Evolutionary conservation across 2,113 vertebrate genomes (phyloP), one percentile per base, ranked within the genome.

Genomic region (Leucoraja erinaceus): DNA sequence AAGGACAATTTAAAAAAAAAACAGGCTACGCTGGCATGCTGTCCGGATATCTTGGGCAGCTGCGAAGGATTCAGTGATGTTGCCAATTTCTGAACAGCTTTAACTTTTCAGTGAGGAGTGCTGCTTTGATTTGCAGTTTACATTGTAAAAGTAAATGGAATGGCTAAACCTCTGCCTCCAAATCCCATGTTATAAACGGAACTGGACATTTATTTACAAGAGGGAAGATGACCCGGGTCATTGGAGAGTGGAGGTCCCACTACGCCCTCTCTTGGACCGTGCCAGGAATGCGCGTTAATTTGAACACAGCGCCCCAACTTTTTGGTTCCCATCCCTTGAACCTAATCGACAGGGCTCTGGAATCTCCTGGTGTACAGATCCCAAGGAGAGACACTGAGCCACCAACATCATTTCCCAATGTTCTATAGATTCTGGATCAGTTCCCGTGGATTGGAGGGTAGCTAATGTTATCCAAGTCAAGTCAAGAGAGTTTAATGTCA

Each of bases 41-140:
- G 28, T 59, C n/a, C 63, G 31, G 83, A 88, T 66, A 31, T 31
- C 59, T 88, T 88, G 83, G 83, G 59, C 59, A 88, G 59, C 59
- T 66, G 59, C 59, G 59, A 31, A 63, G 83, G 83, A 63, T 88
- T 31, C 59, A 88, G 28, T 63, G n/a, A 12, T 20, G 83, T 18
- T 6, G 59, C 83, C 83, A 88, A 88, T 63, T 88, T 88, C 56
- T 88, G n/a, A n/a, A 33, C 83, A 66, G 59, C n/a, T 88, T 66
- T 18, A 14, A 66, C 5, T 66, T 59, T 63, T 88, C 83, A 33
- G 83, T n/a, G 28, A 63, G 61, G n/a, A 66, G n/a, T 47, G 38
- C 38, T 47, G 38, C 28, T 66, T 16, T 88, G 28, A 88, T 88
- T 63, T 31, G 83, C n/a, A 88, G 59, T 66, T 88, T 63, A 12